phyloP scores from a whole-genome alignment of 1,140 invertebrate genomes.

The Caerostris extrusa region DNA sequence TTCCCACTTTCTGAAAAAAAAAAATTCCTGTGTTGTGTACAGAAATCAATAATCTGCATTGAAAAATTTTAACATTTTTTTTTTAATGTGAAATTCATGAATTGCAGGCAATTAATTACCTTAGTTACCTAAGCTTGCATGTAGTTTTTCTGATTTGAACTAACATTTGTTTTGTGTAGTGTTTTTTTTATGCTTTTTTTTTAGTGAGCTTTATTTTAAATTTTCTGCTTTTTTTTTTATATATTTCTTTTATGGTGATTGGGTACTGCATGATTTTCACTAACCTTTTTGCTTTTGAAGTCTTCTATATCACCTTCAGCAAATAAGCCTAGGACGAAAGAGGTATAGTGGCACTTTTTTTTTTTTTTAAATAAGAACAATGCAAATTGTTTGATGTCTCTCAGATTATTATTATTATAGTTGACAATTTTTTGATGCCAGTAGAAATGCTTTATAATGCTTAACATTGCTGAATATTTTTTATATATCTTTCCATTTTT shows the following conservation, averaged over 20 bases:
- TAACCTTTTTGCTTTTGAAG: constrained; percentile 76
- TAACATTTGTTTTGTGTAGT: constrained; percentile 18
- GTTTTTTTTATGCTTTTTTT: background rate
- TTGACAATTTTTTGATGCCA: background rate
- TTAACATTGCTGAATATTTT: no score
- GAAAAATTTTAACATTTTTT: no score
- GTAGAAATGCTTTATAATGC: no score
- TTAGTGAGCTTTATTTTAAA: background rate
- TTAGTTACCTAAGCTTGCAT: background rate
- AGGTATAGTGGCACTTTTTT: constrained; percentile 57
- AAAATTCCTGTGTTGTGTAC: no score
- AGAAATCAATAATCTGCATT: no score
- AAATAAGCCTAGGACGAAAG: constrained; percentile 48
- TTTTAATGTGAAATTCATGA: no score
- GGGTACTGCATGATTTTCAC: constrained; percentile 75
- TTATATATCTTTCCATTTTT: background rate
- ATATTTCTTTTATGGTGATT: constrained; percentile 70
- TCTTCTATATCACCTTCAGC: constrained; percentile 57
- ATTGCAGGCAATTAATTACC: no score
- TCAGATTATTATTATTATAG: background rate
- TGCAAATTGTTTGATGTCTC: background rate
- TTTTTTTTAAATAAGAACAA: background rate
- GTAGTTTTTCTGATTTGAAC: constrained; percentile 11
- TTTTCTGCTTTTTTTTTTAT: background rate
- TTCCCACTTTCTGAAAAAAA: no score